Percentiles rank a stretch among this genome's conserved stretches.
phyloP scores from a whole-genome alignment of 2,888 invertebrate genomes.

The Drosophila quinaria region DNA sequence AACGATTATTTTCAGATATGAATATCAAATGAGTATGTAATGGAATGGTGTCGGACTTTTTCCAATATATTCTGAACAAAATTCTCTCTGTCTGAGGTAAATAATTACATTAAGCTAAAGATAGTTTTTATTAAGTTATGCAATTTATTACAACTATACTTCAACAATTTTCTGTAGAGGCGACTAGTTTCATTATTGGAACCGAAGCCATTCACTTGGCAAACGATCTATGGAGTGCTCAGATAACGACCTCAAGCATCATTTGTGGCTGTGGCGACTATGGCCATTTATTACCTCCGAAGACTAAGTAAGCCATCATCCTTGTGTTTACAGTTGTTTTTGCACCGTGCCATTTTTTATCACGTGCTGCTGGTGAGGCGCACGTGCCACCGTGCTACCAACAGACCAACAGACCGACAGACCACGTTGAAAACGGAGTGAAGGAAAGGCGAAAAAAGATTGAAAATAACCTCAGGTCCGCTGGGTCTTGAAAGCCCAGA shows the following conservation, averaged over 20 bases:
- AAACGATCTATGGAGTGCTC: conserved; percentile 33
- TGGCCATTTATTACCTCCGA: conserved; percentile 73
- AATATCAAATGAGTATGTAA: not conserved
- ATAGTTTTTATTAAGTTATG: conserved; percentile 32
- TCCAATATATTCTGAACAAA: no score
- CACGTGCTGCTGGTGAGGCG: conserved; percentile 48
- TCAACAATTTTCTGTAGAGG: conserved; percentile 22
- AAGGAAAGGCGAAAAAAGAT: conserved; percentile 34
- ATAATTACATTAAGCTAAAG: conserved; percentile 3
- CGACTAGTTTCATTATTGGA: conserved; percentile 16
- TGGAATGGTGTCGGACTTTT: not conserved
- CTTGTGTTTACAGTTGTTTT: conserved; percentile 76
- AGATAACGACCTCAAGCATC: conserved; percentile 58
- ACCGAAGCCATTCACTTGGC: conserved; percentile 34
- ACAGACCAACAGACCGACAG: conserved; percentile 3
- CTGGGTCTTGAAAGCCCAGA: conserved; percentile 56
- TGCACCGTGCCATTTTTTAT: conserved; percentile 58
- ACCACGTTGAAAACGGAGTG: conserved; percentile 36
- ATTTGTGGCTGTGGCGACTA: conserved; percentile 59
- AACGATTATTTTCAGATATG: no score
- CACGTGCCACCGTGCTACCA: conserved; percentile 44
- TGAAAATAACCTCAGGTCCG: conserved; percentile 63
- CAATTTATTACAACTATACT: conserved; percentile 46
- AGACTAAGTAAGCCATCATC: conserved; percentile 77
- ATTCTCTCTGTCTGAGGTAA: not conserved